Evolutionary conservation across 2,797 vertebrate species (phyloP).

Genomic region (Diceros bicornis): DNA sequence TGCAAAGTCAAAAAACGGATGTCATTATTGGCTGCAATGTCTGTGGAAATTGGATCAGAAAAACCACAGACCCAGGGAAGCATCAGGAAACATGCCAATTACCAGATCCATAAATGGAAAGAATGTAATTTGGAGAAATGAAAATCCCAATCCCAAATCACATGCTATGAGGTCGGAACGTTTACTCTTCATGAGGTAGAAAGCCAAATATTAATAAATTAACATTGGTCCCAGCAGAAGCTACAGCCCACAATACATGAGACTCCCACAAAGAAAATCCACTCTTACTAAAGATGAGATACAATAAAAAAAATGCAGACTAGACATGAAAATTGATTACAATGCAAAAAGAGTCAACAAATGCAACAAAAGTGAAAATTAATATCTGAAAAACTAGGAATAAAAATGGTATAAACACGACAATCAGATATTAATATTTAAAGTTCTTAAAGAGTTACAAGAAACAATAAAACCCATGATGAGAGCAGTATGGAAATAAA

Average conservation of each 20-base stretch:
- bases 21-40: neutral
- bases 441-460: neutral
- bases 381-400: neutral
- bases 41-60: neutral
- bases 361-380: neutral
- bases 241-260: neutral
- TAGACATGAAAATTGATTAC: neutral
- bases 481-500: neutral
- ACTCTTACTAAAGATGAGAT: neutral
- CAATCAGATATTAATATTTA: neutral
- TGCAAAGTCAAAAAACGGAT: neutral
- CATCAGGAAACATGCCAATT: neutral
- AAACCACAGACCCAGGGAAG: neutral
- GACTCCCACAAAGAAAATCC: neutral
- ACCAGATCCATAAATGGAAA: neutral
- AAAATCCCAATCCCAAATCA: neutral
- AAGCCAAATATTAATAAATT: neutral
- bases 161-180: neutral
- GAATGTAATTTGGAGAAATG: neutral
- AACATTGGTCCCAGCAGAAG: neutral
- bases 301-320: neutral
- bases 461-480: neutral
- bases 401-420: neutral
- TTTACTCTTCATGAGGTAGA: neutral
- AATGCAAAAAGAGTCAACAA: neutral